Percentiles rank a stretch among this genome's conserved stretches.
Evolutionary conservation across 1,140 invertebrate species (phyloP).

Genomic region (Cepaea nemoralis): DNA sequence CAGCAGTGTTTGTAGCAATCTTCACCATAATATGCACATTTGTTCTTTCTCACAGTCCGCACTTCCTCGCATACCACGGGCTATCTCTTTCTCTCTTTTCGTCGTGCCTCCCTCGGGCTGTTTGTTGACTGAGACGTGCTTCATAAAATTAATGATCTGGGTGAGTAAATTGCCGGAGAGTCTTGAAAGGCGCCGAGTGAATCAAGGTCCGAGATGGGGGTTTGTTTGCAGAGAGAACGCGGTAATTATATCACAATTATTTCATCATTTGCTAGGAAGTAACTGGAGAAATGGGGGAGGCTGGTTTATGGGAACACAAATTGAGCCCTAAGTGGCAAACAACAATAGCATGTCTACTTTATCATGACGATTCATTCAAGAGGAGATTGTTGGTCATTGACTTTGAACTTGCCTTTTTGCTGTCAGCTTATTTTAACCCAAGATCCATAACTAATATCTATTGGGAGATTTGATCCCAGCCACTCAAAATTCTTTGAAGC

Average conservation of each 20-base stretch:
- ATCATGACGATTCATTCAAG: not conserved
- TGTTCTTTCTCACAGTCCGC: not conserved
- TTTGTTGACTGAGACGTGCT: constrained; percentile 31
- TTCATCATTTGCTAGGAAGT: not conserved
- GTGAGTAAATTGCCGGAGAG: constrained; percentile 12
- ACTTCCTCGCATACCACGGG: not conserved
- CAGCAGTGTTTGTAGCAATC: not conserved
- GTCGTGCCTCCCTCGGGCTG: not conserved
- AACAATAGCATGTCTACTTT: not conserved
- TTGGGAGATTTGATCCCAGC: no score
- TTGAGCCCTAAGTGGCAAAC: not conserved
- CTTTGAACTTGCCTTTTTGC: not conserved
- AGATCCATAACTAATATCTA: no score
- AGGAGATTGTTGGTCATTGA: not conserved
- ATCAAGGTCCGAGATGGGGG: not conserved
- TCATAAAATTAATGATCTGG: constrained; percentile 31
- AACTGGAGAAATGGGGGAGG: not conserved
- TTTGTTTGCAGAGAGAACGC: not conserved
- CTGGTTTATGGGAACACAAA: not conserved
- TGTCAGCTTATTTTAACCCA: not conserved
- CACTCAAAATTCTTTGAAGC: no score
- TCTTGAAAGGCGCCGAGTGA: constrained; percentile 17
- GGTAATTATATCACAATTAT: constrained; percentile 11
- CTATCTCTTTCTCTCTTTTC: not conserved
- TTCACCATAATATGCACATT: not conserved